Evolutionary conservation across 2,113 vertebrate genomes (phyloP).

Genomic region (Candoia aspera): DNA sequence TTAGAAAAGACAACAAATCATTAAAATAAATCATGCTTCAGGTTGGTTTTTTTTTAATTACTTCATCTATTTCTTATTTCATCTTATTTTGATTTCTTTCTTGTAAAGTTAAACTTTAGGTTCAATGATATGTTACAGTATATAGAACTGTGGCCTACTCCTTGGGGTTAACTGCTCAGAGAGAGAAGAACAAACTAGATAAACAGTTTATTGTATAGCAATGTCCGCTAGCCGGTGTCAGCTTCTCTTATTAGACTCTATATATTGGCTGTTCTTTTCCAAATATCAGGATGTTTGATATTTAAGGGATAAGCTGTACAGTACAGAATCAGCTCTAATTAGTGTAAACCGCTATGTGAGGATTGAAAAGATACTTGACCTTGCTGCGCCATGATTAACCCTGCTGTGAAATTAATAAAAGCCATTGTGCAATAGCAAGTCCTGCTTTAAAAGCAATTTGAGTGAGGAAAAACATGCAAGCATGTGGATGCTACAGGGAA

Average conservation of each 20-base stretch:
- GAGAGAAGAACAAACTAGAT: background rate
- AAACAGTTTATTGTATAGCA: background rate
- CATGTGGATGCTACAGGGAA: background rate
- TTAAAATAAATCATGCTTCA: conserved; percentile 12
- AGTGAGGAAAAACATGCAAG: conserved; percentile 21
- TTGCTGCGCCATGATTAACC: conserved; percentile 21
- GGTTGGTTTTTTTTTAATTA: background rate
- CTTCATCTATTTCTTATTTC: conserved; percentile 28
- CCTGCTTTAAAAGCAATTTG: conserved; percentile 20
- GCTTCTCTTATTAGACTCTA: conserved; percentile 1
- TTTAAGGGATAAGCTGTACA: conserved; percentile 15
- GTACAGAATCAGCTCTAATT: conserved; percentile 38
- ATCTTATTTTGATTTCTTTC: conserved; percentile 52
- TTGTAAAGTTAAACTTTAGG: conserved; percentile 34
- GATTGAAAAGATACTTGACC: conserved; percentile 49
- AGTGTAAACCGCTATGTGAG: background rate
- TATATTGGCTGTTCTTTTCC: conserved; percentile 21
- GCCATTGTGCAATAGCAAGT: conserved; percentile 6
- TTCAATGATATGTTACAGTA: conserved; percentile 19
- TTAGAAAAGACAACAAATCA: conserved; percentile 25
- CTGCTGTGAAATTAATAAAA: conserved; percentile 54
- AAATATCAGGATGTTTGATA: background rate
- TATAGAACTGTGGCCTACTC: background rate
- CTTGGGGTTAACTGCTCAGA: conserved; percentile 9
- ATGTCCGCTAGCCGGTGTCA: background rate